phyloP scores from a whole-genome alignment of 2,888 invertebrate genomes.

The Drosophila peninsularis region DNA sequence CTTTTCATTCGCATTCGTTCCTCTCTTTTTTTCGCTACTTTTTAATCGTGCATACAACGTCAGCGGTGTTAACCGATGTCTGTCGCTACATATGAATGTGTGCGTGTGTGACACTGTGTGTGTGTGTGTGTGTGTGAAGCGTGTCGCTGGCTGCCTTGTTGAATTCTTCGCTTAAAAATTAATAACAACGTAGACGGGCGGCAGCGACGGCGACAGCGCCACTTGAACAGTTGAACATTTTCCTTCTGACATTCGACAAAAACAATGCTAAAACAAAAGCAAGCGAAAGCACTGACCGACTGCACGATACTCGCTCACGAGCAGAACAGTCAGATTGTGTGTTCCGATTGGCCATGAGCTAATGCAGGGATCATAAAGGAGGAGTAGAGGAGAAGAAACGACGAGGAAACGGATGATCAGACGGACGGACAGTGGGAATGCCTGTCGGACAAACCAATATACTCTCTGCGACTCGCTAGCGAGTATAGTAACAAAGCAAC shows the following conservation, averaged over 20 bases:
- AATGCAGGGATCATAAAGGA: background rate
- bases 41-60: slow-evolving; percentile 74
- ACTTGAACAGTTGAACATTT: slow-evolving; percentile 63
- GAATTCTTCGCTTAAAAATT: slow-evolving; percentile 67
- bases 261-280: slow-evolving; percentile 2
- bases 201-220: slow-evolving; percentile 38
- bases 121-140: slow-evolving; percentile 38
- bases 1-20: slow-evolving; percentile 35
- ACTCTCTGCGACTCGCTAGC: background rate
- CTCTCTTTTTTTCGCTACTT: slow-evolving; percentile 24
- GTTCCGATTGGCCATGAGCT: background rate
- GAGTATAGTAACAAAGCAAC: slow-evolving; percentile 12
- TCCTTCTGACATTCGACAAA: slow-evolving; percentile 41
- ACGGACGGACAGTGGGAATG: background rate
- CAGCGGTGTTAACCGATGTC: slow-evolving; percentile 54
- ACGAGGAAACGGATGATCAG: background rate
- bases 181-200: slow-evolving; percentile 55
- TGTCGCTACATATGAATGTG: background rate
- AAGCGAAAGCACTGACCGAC: background rate
- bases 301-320: background rate
- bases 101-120: slow-evolving; percentile 19
- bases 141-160: slow-evolving; percentile 38
- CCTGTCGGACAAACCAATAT: background rate
- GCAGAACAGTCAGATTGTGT: no score
- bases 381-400: background rate